Conservation (phyloP, 2,888 invertebrate species). For the Cryptocephalus moraei region DNA sequence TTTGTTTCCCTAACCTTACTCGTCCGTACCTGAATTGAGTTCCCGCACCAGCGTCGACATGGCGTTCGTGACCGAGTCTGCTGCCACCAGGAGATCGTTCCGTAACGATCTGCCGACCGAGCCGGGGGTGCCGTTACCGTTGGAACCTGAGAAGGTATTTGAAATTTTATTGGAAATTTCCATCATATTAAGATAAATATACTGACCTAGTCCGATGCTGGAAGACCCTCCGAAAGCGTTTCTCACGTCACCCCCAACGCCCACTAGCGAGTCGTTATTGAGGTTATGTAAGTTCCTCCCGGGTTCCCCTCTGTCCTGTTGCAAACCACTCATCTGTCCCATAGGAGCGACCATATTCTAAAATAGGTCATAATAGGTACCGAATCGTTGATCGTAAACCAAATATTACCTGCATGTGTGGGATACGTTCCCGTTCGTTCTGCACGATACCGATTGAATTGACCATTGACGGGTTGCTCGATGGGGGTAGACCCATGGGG, state of each 20-base stretch:
- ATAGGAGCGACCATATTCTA: neutral
- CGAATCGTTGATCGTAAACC: no score
- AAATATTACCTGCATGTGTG: constrained; percentile 10
- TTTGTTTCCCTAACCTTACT: neutral
- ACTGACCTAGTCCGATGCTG: constrained; percentile 22
- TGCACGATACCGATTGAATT: constrained; percentile 27
- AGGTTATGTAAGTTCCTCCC: constrained; percentile 24
- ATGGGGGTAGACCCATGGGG: constrained; percentile 35
- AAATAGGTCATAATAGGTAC: neutral
- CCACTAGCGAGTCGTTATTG: constrained; percentile 40
- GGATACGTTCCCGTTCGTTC: constrained; percentile 13
- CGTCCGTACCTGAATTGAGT: constrained; percentile 74
- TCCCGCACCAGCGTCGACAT: constrained; percentile 96
- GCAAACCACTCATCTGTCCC: constrained; percentile 19
- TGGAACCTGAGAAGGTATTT: constrained; percentile 21
- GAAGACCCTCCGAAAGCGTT: constrained; percentile 38
- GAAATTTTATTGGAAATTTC: neutral
- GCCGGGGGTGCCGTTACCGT: constrained; percentile 35
- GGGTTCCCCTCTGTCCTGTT: constrained; percentile 27
- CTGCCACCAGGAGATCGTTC: constrained; percentile 86
- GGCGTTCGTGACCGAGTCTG: constrained; percentile 95
- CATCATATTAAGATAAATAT: neutral
- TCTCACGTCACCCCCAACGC: constrained; percentile 49
- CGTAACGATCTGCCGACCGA: constrained; percentile 54
- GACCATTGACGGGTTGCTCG: constrained; percentile 23